These are phyloP conservation scores for Andrena bucephala DNA, from an alignment of 2,888 invertebrate genomes.

Conservation along the genomic window DNA sequence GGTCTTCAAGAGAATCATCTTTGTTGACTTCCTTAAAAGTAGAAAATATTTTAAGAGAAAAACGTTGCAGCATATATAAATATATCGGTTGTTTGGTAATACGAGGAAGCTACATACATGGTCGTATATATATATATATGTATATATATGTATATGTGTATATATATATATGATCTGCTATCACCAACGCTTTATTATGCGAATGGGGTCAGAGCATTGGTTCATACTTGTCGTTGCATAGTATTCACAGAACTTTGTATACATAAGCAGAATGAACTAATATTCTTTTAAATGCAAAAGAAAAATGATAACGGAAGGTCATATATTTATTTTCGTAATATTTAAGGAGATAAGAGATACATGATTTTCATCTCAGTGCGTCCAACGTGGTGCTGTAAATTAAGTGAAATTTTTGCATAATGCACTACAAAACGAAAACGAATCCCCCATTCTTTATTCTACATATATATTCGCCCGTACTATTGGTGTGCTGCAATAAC, in stretches of 20 bases:
- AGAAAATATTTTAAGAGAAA: conserved; percentile 56
- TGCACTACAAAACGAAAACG: conserved; percentile 46
- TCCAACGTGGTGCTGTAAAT: conserved; percentile 58
- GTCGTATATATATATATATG: conserved; percentile 8
- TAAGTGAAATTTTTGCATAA: conserved; percentile 51
- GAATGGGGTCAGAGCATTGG: conserved; percentile 57
- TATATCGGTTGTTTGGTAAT: conserved; percentile 57
- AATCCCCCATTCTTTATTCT: conserved; percentile 52
- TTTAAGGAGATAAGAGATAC: conserved; percentile 57
- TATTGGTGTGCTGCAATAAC: conserved; percentile 42
- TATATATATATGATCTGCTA: conserved; percentile 38
- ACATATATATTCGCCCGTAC: conserved; percentile 36
- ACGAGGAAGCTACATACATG: conserved; percentile 54
- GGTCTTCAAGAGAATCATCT: conserved; percentile 49
- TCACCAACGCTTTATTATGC: conserved; percentile 59
- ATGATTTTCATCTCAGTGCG: conserved; percentile 55
- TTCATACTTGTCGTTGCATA: conserved; percentile 59
- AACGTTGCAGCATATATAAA: conserved; percentile 32
- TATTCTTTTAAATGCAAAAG: conserved; percentile 60
- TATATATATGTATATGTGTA: too few species aligned
- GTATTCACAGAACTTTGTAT: conserved; percentile 55
- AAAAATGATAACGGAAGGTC: conserved; percentile 43
- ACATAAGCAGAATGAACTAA: conserved; percentile 59
- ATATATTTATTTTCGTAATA: conserved; percentile 67
- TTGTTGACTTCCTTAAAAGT: conserved; percentile 54